Percentiles rank a stretch among this genome's conserved stretches.
Conservation (phyloP, 2,888 invertebrate species). For the Orchesellides sinensis region DNA sequence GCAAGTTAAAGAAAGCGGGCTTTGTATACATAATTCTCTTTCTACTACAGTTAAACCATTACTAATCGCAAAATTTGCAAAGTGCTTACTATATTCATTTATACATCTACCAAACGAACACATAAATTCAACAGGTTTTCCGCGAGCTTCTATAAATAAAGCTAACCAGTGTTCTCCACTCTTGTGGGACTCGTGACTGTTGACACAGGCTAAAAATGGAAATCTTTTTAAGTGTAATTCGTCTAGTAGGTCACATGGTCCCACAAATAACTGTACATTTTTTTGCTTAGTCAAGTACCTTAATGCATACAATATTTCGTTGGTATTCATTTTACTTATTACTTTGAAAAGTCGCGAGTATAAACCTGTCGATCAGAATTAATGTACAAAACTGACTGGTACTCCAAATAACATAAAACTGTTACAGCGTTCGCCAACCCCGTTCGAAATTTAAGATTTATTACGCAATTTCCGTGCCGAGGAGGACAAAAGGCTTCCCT, state of each 20-base stretch:
- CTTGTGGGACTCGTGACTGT: not conserved
- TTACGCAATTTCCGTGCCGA: constrained; percentile 23
- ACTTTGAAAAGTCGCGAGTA: constrained; percentile 52
- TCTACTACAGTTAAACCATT: constrained; percentile 4
- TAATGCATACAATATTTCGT: constrained; percentile 7
- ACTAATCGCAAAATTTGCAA: constrained; percentile 43
- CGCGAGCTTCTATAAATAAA: not conserved
- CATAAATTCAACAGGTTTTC: constrained; percentile 24
- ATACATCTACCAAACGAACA: constrained; percentile 45
- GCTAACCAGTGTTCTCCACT: constrained; percentile 51
- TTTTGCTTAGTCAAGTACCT: not conserved
- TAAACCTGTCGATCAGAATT: constrained; percentile 49
- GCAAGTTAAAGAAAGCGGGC: constrained; percentile 16
- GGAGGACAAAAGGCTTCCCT: constrained; percentile 14
- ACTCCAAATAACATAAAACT: constrained; percentile 56
- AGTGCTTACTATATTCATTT: constrained; percentile 17
- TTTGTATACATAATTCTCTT: constrained; percentile 21
- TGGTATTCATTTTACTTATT: constrained; percentile 39
- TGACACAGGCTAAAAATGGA: constrained; percentile 44
- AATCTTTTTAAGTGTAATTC: constrained; percentile 2
- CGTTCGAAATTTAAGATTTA: constrained; percentile 48
- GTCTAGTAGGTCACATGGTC: constrained; percentile 37
- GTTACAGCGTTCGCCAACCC: constrained; percentile 40
- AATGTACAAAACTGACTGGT: constrained; percentile 49
- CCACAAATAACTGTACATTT: constrained; percentile 5